Evolutionary conservation across 2,113 vertebrate genomes (phyloP).

Genomic region (Protobothrops flavoviridis): DNA sequence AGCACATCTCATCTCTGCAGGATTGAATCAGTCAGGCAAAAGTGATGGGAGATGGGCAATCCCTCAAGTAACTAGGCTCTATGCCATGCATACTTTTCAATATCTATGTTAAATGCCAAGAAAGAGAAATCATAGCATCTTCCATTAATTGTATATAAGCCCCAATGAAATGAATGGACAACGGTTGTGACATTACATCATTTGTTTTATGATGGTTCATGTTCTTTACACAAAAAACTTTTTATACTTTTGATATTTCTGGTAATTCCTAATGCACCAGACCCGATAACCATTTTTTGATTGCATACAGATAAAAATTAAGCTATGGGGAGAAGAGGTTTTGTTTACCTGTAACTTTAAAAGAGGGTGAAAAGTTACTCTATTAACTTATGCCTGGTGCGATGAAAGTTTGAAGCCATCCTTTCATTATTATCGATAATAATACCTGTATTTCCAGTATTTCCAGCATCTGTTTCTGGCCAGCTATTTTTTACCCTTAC

Average conservation of each 20-base stretch:
- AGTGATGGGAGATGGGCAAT: neutral
- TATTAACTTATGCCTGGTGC: neutral
- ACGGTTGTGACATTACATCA: neutral
- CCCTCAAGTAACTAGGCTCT: neutral
- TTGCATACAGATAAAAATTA: neutral
- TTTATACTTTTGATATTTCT: neutral
- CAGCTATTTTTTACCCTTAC: constrained; percentile 12
- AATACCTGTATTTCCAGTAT: neutral
- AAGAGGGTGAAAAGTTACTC: neutral
- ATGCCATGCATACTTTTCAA: neutral
- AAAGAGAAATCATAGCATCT: neutral
- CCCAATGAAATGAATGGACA: neutral
- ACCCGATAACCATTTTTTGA: neutral
- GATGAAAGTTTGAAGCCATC: neutral
- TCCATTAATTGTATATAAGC: neutral
- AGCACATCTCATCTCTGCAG: neutral
- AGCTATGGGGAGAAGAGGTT: neutral
- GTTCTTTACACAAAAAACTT: neutral
- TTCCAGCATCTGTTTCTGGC: neutral
- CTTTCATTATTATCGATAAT: neutral
- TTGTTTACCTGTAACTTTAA: neutral
- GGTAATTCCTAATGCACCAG: neutral
- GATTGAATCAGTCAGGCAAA: neutral
- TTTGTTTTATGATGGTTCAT: neutral
- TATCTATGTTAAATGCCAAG: neutral